Evolutionary conservation across 2,113 vertebrate genomes (phyloP), one percentile per base, ranked within the genome.

Genomic region (Ranitomeya variabilis): DNA sequence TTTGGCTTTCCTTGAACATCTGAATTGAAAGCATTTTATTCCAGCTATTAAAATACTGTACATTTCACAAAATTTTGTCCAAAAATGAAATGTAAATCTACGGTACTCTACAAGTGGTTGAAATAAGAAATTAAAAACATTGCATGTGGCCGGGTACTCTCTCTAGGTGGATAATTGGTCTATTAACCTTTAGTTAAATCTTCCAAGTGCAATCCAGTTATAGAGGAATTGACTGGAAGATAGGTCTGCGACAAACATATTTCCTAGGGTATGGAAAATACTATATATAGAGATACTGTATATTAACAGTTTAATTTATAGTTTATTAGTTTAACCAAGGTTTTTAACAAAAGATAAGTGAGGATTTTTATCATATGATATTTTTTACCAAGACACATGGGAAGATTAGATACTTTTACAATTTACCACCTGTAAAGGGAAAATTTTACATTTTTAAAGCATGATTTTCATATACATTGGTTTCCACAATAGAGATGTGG

Each of bases 151-250:
- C 77, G 4, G 1, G 57, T 64, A 18, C 45, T 86, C 85, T 62
- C 85, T n/a, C 8, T 57, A 78, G 85, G 71, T 23, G 73, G 73
- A 55, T 86, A 86, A 86, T 86, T 86, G 73, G 31, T 86, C 55
- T 86, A 86, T 64, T 60, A 86, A 86, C n/a, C 55, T 13, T 37
- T 59, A 3, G 23, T 67, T 57, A 74, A 85, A 31, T 74, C 52
- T 69, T 85, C 67, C 85, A 6, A 62, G 69, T 62, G 31, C 57
- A 86, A 76, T 86, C 54, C 57, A 73, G 67, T 54, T 85, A 26
- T 18, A 60, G 5, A 74, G 19, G 37, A 74, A 74, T 69, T 83
- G 45, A 83, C 67, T 69, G 7, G 62, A 21, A 67, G 62, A 67
- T n/a, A 67, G 62, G 21, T 83, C 37, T 83, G 45, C 18, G 81